Evolutionary conservation across 2,113 vertebrate species (phyloP).

Genomic region (Pseudopodoces humilis): DNA sequence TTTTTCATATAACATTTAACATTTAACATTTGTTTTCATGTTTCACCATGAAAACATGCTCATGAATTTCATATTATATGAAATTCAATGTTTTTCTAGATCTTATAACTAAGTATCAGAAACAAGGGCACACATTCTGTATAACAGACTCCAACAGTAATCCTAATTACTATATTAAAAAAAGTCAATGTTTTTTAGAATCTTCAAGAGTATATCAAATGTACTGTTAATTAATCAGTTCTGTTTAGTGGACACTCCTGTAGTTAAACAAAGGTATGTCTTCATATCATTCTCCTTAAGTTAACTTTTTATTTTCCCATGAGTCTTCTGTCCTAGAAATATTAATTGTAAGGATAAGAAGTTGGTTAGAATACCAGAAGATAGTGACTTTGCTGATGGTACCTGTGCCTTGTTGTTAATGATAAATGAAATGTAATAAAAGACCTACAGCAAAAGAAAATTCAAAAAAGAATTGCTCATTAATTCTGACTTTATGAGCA

Average conservation of each 20-base stretch:
- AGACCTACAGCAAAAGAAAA: neutral
- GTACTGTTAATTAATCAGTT: neutral
- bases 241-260: neutral
- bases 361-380: neutral
- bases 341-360: neutral
- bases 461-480: neutral
- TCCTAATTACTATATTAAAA: neutral
- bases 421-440: neutral
- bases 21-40: too few relatives aligned
- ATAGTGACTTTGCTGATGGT: neutral
- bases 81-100: too few relatives aligned
- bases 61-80: too few relatives aligned
- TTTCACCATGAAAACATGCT: too few relatives aligned
- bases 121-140: too few relatives aligned
- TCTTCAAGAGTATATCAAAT: neutral
- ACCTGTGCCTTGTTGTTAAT: neutral
- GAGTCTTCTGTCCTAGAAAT: neutral
- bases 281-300: neutral
- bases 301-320: neutral
- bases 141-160: too few relatives aligned
- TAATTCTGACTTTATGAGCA: neutral
- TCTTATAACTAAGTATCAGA: too few relatives aligned
- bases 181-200: neutral
- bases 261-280: neutral
- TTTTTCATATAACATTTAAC: too few relatives aligned